Evolutionary conservation across 2,113 vertebrate genomes (phyloP), one percentile per base, ranked within the genome.

Genomic region (Myocastor coypus): DNA sequence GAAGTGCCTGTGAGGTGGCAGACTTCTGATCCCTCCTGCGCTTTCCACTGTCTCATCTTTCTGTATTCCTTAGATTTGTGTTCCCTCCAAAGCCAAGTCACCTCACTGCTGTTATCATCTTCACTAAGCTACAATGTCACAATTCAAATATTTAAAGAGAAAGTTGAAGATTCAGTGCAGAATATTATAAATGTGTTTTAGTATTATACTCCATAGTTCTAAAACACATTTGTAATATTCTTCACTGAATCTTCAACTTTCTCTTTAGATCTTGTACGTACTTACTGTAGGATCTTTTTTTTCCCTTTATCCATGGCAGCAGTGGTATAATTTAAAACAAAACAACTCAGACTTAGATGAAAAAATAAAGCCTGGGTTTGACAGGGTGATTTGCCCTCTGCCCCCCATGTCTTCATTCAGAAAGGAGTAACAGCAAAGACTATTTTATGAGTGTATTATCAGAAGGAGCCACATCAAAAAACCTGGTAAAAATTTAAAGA

Each of bases 241-340:
- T n/a, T n/a, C n/a, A n/a, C n/a, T n/a, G n/a, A n/a, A n/a, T n/a
- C n/a, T n/a, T n/a, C n/a, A n/a, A n/a, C n/a, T n/a, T n/a, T n/a
- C n/a, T n/a, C n/a, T n/a, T n/a, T n/a, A 37, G 68, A 4, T 46
- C 26, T 68, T 63, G 6, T 37, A 22, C 37, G 3, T 19, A 13
- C 5, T 32, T 66, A 71, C n/a, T 12, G 19, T 24, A 37, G 59
- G 32, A 0, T 11, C 61, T 30, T 16, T 68, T 30, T 16, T 22
- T 3, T 0, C 11, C 17, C 13, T 8, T 19, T 14, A 12, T 3
- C 3, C 30, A 0, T 0, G 14, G 52, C 0, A 0, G 59, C 34
- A 8, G 14, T 12, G 52, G 32, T 11, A 1, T 0, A 7, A 9
- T 5, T 6, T 5, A 24, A 66, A 64, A 30, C 26, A 64, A 64